Evolutionary conservation across 2,113 vertebrate species (phyloP).

Genomic region (Anoplopoma fimbria): DNA sequence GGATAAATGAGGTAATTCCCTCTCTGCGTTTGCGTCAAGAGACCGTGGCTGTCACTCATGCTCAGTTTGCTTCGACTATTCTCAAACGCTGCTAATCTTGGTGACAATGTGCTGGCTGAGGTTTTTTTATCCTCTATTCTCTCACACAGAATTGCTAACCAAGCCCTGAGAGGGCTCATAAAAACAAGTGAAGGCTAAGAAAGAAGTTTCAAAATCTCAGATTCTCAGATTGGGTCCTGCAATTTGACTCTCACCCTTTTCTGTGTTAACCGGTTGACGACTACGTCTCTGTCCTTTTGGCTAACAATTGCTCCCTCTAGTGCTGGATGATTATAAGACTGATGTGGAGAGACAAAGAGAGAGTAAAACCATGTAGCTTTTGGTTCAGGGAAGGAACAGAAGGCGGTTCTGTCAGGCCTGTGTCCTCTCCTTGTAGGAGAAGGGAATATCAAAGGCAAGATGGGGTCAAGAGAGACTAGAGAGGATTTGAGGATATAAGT

Average conservation of each 20-base stretch:
- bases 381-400: constrained; percentile 16
- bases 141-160: neutral
- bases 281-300: constrained; percentile 13
- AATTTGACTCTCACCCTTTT: constrained; percentile 21
- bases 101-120: neutral
- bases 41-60: constrained; percentile 23
- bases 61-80: neutral
- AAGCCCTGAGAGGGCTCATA: neutral
- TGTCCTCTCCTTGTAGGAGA: constrained; percentile 43
- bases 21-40: constrained; percentile 28
- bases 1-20: constrained; percentile 48
- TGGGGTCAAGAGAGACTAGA: constrained; percentile 33
- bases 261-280: constrained; percentile 8
- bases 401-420: constrained; percentile 39
- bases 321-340: constrained; percentile 26
- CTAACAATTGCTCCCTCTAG: constrained; percentile 68
- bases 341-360: constrained; percentile 8
- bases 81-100: constrained; percentile 20
- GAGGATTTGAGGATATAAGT: constrained; percentile 38
- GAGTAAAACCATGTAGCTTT: constrained; percentile 11
- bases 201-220: constrained; percentile 6
- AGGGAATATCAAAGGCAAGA: constrained; percentile 57
- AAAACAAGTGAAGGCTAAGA: neutral
- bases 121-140: neutral
- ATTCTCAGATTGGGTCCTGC: constrained; percentile 11